These are phyloP conservation scores for Chiridota heheva DNA, from an alignment of 35 echinoderm and acorn worm genomes.

Conservation along the genomic window DNA sequence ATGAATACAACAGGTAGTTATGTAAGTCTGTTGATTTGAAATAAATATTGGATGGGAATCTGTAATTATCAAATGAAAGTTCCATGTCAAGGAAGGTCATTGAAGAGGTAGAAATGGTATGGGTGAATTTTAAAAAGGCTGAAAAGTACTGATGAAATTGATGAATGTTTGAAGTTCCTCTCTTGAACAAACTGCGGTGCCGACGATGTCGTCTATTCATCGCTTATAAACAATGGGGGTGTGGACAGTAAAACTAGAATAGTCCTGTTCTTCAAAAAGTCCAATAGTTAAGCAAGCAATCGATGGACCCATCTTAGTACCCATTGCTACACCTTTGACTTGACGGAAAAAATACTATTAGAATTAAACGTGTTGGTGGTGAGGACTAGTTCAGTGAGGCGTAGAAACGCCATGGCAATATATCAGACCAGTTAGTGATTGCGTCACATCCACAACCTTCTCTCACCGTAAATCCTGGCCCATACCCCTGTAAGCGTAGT, in stretches of 20 bases:
- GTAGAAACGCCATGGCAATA: too few relatives aligned
- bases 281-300: neutral
- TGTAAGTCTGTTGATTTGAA: slow-evolving; percentile 12
- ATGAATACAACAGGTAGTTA: neutral
- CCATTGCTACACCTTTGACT: slow-evolving; percentile 21
- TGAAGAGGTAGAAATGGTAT: neutral
- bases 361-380: slow-evolving; percentile 15
- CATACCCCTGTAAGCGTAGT: too few relatives aligned
- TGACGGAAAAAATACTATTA: slow-evolving; percentile 23
- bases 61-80: neutral
- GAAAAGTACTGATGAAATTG: neutral
- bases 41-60: neutral
- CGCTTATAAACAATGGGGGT: neutral
- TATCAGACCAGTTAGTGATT: too few relatives aligned
- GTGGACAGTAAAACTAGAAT: neutral
- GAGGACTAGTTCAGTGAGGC: too few relatives aligned
- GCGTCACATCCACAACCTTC: too few relatives aligned
- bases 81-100: slow-evolving; percentile 6
- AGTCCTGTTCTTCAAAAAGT: neutral
- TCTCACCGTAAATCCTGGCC: too few relatives aligned
- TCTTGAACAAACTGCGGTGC: neutral
- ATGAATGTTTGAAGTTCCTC: slow-evolving; percentile 7
- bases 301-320: slow-evolving; percentile 25
- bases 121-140: slow-evolving; percentile 17
- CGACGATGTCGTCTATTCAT: slow-evolving; percentile 24